A percentile compares a stretch with the other conserved stretches of the same genome.
Evolutionary conservation across 2,113 vertebrate genomes (phyloP).

Genomic region (Lycocorax pyrrhopterus): DNA sequence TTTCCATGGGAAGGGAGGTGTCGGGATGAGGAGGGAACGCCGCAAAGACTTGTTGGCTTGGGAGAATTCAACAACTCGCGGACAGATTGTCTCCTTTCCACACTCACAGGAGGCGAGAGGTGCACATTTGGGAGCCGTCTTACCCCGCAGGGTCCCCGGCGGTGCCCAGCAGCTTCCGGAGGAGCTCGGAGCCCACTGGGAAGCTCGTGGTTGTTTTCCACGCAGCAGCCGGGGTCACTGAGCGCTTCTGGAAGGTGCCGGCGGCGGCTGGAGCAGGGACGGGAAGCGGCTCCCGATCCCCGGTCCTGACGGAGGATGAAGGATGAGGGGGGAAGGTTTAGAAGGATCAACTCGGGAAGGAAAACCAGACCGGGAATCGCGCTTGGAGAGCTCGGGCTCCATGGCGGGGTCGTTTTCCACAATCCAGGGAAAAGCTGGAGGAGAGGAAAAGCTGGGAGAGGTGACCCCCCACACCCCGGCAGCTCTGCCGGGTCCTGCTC

Average conservation of each 20-base stretch:
- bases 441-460: not conserved
- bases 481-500: not conserved
- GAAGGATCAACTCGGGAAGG: not conserved
- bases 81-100: not conserved
- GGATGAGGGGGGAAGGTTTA: not conserved
- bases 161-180: not conserved
- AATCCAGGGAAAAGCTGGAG: not conserved
- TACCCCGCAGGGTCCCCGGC: not conserved
- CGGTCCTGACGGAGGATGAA: not conserved
- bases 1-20: not conserved
- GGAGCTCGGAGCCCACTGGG: not conserved
- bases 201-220: not conserved
- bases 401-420: not conserved
- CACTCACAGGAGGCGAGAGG: rapidly evolving
- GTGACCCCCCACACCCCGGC: not conserved
- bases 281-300: not conserved
- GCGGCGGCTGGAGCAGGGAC: not conserved
- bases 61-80: rapidly evolving
- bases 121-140: not conserved
- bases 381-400: not conserved
- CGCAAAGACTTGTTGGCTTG: not conserved
- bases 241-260: not conserved
- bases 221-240: not conserved
- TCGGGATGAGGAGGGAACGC: not conserved
- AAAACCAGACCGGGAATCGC: not conserved